Evolutionary conservation across 1,140 invertebrate genomes (phyloP).

Genomic region (Panulirus ornatus): DNA sequence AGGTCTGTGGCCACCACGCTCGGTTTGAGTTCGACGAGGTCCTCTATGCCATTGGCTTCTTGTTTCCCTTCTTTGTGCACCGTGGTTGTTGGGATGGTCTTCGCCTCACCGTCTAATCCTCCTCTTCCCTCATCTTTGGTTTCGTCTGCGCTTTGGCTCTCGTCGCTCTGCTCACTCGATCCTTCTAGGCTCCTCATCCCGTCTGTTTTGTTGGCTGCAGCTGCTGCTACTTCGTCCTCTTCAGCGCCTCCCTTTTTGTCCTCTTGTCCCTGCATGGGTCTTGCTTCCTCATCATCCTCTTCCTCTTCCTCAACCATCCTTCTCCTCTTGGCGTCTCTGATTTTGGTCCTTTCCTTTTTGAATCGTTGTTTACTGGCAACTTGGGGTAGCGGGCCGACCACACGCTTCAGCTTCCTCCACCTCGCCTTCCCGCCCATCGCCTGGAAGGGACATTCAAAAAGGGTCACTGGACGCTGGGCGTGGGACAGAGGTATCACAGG

Average conservation of each 20-base stretch:
- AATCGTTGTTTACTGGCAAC: constrained; percentile 18
- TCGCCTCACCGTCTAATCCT: not conserved
- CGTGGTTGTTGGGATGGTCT: not conserved
- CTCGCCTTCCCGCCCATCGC: constrained; percentile 52
- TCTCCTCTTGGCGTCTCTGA: constrained; percentile 47
- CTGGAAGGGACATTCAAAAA: not conserved
- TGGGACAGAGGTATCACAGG: too few species aligned
- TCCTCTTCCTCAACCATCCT: constrained; percentile 45
- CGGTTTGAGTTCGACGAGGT: not conserved
- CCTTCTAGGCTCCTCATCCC: not conserved
- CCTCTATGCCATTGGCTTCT: constrained; percentile 1
- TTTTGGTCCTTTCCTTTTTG: constrained; percentile 29
- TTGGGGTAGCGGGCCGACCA: constrained; percentile 24
- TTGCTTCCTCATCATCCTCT: constrained; percentile 38
- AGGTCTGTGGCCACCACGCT: constrained; percentile 1
- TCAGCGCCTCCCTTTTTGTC: not conserved
- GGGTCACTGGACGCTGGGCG: not conserved
- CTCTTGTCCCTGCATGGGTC: not conserved
- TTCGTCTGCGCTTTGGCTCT: not conserved
- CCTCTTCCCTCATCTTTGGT: not conserved
- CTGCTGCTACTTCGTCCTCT: not conserved
- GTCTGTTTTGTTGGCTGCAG: not conserved
- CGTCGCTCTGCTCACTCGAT: not conserved
- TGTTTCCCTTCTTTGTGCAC: not conserved
- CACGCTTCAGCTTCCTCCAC: constrained; percentile 56